Conservation (phyloP, 2,797 vertebrate genomes). For the Liasis olivaceus region DNA sequence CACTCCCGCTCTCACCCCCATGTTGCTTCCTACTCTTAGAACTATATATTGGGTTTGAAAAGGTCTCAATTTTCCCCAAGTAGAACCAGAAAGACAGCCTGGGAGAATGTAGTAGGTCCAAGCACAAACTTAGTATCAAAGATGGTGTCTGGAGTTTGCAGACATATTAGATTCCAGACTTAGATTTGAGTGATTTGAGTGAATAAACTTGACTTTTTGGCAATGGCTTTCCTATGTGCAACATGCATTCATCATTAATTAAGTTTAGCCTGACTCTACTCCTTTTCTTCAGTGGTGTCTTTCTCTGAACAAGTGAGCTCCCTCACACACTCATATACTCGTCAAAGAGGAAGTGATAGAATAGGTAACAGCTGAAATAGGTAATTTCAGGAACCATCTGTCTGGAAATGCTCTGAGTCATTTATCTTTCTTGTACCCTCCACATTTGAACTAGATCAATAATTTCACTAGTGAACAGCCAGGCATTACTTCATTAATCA, state of each 20-base stretch:
- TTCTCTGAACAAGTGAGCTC: neutral
- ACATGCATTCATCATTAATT: neutral
- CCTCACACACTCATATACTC: too few species aligned
- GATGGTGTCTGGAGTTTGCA: neutral
- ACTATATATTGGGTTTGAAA: neutral
- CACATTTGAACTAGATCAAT: neutral
- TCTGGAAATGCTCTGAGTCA: neutral
- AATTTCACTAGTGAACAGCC: neutral
- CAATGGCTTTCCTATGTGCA: neutral
- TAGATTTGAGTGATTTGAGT: neutral
- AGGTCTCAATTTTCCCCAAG: neutral
- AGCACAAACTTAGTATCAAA: neutral
- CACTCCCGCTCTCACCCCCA: neutral
- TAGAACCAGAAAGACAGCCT: neutral
- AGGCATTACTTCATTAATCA: neutral
- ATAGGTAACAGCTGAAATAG: too few species aligned
- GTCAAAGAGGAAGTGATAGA: too few species aligned
- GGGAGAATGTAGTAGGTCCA: too few species aligned
- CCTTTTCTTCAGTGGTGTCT: neutral
- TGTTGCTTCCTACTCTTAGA: neutral
- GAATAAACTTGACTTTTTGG: neutral
- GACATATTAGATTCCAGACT: neutral
- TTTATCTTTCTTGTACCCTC: neutral
- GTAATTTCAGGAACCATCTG: neutral
- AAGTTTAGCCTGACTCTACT: neutral